Conservation (phyloP, 2,113 vertebrate species). For the Ammospiza nelsoni region DNA sequence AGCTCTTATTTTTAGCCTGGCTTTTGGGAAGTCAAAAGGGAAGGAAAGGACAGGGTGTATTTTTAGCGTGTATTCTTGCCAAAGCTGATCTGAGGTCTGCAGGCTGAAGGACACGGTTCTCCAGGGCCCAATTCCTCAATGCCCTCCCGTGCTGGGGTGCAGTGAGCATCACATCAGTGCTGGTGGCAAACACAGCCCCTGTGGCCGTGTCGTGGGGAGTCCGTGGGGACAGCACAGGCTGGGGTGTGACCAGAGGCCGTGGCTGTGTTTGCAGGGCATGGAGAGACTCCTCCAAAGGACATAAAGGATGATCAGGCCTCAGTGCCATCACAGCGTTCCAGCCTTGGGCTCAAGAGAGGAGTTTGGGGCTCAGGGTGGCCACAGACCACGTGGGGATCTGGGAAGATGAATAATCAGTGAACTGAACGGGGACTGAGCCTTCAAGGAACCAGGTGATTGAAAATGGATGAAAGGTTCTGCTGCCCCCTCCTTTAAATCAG, state of each 20-base stretch:
- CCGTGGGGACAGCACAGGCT: fast-evolving
- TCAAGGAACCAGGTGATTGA: not conserved
- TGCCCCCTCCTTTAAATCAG: not conserved
- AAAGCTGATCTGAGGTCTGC: not conserved
- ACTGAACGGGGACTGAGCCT: not conserved
- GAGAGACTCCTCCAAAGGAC: not conserved
- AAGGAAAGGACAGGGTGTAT: not conserved
- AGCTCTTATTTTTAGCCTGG: constrained; percentile 38
- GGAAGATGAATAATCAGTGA: not conserved
- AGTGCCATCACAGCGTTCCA: fast-evolving
- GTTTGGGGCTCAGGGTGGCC: fast-evolving
- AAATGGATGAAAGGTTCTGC: not conserved
- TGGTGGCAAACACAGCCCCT: fast-evolving
- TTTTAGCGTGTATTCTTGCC: not conserved
- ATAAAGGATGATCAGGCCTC: not conserved
- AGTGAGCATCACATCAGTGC: not conserved
- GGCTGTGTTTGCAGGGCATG: fast-evolving
- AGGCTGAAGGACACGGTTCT: not conserved
- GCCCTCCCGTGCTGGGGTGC: not conserved
- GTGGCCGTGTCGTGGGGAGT: fast-evolving
- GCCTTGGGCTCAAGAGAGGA: not conserved
- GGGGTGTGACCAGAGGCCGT: not conserved
- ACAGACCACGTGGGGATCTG: not conserved
- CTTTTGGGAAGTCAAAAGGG: not conserved
- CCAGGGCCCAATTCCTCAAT: fast-evolving